Percentiles rank a stretch among this genome's conserved stretches.
Conservation (phyloP, 1,140 invertebrate genomes). For the Anagrus nilaparvatae region DNA sequence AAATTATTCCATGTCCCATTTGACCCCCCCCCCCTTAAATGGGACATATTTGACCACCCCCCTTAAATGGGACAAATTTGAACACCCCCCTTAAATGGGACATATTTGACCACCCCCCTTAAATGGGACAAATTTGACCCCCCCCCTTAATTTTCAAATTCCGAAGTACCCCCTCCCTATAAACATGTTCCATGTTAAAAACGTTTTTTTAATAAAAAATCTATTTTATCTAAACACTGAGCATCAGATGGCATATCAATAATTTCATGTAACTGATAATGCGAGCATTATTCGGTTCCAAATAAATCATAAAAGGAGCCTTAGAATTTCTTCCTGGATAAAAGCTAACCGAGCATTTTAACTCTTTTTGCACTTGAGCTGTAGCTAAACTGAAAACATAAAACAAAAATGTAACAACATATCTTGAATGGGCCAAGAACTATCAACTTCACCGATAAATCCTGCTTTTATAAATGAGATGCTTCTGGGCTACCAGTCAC, state of each 20-base stretch:
- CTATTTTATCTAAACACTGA: conserved; percentile 56
- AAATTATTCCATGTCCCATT: no score
- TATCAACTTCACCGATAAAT: conserved; percentile 76
- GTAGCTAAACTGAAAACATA: conserved; percentile 52
- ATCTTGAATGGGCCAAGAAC: conserved; percentile 68
- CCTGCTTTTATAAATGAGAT: conserved; percentile 57
- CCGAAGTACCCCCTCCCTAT: no score
- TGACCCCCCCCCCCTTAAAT: no score
- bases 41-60: no score
- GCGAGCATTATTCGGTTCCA: conserved; percentile 69
- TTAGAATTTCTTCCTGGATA: conserved; percentile 63
- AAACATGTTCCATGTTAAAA: conserved; percentile 50
- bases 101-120: no score
- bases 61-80: no score
- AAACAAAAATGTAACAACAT: background rate
- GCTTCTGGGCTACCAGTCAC: conserved; percentile 44
- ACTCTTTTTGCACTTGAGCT: conserved; percentile 53
- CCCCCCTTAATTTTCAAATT: no score
- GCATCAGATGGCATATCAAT: conserved; percentile 74
- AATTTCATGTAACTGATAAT: conserved; percentile 57
- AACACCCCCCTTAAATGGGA: no score
- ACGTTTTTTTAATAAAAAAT: conserved; percentile 51
- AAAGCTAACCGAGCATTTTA: conserved; percentile 66
- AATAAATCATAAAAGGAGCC: conserved; percentile 64
- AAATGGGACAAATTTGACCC: no score